Evolutionary conservation across 2,888 invertebrate genomes (phyloP).

Genomic region (Melieria picta): DNA sequence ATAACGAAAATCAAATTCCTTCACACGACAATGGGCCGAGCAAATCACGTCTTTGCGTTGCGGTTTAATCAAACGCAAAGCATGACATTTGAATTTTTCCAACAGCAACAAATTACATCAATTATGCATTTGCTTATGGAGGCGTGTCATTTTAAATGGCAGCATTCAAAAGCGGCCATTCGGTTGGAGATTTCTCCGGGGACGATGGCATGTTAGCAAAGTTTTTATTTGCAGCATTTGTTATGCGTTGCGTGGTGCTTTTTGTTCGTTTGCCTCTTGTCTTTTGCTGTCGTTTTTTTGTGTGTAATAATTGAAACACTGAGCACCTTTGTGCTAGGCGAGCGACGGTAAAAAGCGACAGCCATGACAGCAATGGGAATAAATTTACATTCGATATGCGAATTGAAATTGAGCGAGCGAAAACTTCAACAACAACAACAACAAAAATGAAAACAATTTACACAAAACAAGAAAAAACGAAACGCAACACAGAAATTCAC

Average conservation of each 20-base stretch:
- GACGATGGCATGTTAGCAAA: too few species aligned
- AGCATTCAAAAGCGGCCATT: background rate
- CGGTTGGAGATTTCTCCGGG: too few species aligned
- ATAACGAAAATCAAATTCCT: too few species aligned
- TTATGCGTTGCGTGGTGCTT: background rate
- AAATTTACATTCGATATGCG: background rate
- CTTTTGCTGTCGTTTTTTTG: background rate
- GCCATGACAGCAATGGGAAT: background rate
- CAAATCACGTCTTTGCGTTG: too few species aligned
- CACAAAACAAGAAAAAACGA: background rate
- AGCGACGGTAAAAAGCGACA: background rate
- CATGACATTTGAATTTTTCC: background rate
- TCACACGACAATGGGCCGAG: too few species aligned
- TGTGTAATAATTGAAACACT: too few species aligned
- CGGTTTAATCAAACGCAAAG: background rate
- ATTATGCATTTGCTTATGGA: background rate
- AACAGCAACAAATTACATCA: constrained; percentile 8
- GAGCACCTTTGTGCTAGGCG: background rate
- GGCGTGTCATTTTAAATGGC: background rate
- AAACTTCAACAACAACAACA: background rate
- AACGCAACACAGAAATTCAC: background rate
- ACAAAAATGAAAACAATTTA: background rate
- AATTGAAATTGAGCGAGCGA: background rate
- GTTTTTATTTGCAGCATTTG: background rate
- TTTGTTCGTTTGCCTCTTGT: background rate